Base-by-base conservation (phyloP, 2,113 vertebrate species). In the Serinus canaria region DNA sequence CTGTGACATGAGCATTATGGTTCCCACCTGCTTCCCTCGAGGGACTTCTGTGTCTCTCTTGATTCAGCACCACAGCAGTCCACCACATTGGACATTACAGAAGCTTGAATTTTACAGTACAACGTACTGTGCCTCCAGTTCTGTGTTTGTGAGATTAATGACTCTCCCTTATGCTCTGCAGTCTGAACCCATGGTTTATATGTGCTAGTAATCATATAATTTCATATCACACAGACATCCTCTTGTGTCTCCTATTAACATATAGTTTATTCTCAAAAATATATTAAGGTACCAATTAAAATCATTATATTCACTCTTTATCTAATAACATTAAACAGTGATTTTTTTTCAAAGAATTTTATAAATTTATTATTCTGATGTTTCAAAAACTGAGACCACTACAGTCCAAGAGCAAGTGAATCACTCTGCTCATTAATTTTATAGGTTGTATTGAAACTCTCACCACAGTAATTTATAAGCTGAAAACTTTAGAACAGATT, bases 1-100 rank as follows among this genome's bases (percentile, higher is more conserved):
- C 50, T 30, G 33, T 4, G 5, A 22, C 2, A 1, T 30, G 43
- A 46, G 28, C 18, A 4, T 6, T 3, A 13, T 0, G 0, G 23
- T 7, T 75, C 70, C 43, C 33, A 23, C 23, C 52, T 52, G 23
- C 74, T 50, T 31, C 44, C 24, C 55, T 37, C 6, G 0, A 37
- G 50, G 31, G 23, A 21, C 30, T 84, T 50, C 1, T 33, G 7
- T 7, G 30, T 52, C 59, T 47, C 20, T 62, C 13, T 22, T 24
- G n/a, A 9, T 33, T 39, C 62, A 78, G 19, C 14, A 58, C 0
- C 37, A 17, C 25, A 56, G 11, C 14, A 25, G 7, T 37, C 0
- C 37, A 24, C 22, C 47, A 6, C 14, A 23, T 6, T 28, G 37
- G 33, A 5, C 9, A 6, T n/a, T 6, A 16, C 0, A 1, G 22